Evolutionary conservation across 2,797 vertebrate genomes (phyloP).

Genomic region (Melopsittacus undulatus): DNA sequence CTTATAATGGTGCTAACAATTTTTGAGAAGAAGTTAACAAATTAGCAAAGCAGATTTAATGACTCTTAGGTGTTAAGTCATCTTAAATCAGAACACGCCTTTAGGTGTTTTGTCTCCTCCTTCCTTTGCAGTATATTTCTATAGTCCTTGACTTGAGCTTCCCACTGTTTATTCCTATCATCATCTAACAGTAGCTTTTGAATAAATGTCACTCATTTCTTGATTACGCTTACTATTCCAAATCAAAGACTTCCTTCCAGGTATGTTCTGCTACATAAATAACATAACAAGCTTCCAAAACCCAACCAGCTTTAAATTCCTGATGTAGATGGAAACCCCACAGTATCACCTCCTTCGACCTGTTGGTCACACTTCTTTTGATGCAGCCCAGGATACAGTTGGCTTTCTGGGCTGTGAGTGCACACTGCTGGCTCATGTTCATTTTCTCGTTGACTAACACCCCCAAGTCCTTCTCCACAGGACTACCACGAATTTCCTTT

Average conservation of each 20-base stretch:
- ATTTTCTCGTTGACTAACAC: too few relatives aligned
- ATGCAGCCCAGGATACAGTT: too few relatives aligned
- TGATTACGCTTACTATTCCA: constrained; percentile 65
- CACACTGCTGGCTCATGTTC: too few relatives aligned
- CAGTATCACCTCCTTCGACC: too few relatives aligned
- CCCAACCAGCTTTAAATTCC: constrained; percentile 24
- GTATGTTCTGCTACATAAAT: constrained; percentile 68
- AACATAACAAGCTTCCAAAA: constrained; percentile 55
- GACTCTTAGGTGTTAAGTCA: constrained; percentile 51
- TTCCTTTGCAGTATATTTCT: constrained; percentile 72
- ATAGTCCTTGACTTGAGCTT: constrained; percentile 77
- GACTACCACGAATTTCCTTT: too few relatives aligned
- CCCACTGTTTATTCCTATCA: constrained; percentile 80
- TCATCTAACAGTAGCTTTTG: constrained; percentile 74
- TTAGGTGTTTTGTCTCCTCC: constrained; percentile 33
- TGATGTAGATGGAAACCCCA: background rate
- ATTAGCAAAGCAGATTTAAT: constrained; percentile 68
- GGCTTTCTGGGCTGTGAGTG: too few relatives aligned
- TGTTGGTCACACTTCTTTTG: too few relatives aligned
- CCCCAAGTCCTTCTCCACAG: too few relatives aligned
- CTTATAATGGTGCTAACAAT: background rate
- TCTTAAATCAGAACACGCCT: constrained; percentile 57
- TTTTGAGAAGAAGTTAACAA: constrained; percentile 48
- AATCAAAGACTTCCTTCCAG: constrained; percentile 56
- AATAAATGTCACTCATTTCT: constrained; percentile 75